A percentile compares a stretch with the other conserved stretches of the same genome.
Evolutionary conservation across 1,140 invertebrate genomes (phyloP).

Genomic region (Rhagoletis pomonella): DNA sequence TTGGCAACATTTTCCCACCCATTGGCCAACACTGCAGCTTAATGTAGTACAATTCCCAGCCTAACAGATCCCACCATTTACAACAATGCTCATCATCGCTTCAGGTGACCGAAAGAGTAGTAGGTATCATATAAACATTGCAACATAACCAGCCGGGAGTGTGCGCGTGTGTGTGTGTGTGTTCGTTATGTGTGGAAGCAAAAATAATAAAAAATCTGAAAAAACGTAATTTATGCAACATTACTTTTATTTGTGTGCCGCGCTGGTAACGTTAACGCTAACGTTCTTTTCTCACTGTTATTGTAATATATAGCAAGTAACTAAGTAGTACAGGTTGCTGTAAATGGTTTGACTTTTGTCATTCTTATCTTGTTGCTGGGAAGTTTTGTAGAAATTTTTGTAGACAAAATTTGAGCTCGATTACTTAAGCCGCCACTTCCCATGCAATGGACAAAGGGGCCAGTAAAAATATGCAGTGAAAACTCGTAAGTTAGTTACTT

Average conservation of each 20-base stretch:
- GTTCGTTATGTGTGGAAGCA: background rate
- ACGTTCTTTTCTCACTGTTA: background rate
- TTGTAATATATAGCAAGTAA: background rate
- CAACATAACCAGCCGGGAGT: background rate
- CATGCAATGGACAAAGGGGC: background rate
- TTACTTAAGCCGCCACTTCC: background rate
- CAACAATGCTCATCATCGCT: constrained; percentile 9
- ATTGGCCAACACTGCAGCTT: background rate
- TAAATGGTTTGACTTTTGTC: background rate
- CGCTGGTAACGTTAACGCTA: background rate
- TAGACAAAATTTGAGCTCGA: background rate
- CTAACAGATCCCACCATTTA: background rate
- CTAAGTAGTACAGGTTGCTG: background rate
- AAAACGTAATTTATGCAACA: background rate
- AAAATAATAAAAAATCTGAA: background rate
- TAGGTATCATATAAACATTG: background rate
- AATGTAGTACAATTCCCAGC: background rate
- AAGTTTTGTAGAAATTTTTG: background rate
- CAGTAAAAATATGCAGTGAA: background rate
- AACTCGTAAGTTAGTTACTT: background rate
- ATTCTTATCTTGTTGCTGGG: constrained; percentile 11
- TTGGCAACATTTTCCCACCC: background rate
- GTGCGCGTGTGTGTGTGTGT: too few species aligned
- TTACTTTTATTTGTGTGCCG: background rate
- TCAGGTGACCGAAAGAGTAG: background rate